A percentile compares a stretch with the other conserved stretches of the same genome.
Evolutionary conservation across 2,888 invertebrate species (phyloP).

Genomic region (Yponomeuta plumbellus): DNA sequence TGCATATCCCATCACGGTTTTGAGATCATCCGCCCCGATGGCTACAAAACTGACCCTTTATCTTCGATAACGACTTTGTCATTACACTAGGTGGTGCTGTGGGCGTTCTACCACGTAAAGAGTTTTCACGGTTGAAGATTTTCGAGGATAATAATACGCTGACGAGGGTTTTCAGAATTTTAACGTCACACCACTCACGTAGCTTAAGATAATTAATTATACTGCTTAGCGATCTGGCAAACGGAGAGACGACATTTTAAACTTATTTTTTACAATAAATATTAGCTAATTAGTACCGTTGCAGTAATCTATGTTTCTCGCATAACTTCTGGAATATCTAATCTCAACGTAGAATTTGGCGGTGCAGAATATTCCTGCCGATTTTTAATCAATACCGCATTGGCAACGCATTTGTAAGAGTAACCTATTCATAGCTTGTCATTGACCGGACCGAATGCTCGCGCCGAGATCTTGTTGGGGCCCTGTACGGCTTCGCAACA

Average conservation of each 20-base stretch:
- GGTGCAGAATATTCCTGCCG: not conserved
- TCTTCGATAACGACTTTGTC: no score
- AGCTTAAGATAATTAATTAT: not conserved
- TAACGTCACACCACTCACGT: not conserved
- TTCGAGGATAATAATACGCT: not conserved
- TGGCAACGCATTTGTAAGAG: not conserved
- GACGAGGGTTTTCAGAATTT: not conserved
- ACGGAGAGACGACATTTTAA: not conserved
- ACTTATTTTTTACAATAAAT: no score
- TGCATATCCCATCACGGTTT: no score
- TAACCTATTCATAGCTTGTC: not conserved
- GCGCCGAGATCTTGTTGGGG: not conserved
- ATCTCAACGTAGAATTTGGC: no score
- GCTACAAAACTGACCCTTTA: no score
- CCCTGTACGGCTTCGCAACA: conserved; percentile 5
- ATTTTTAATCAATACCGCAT: not conserved
- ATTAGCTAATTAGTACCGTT: no score
- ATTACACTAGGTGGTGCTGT: not conserved
- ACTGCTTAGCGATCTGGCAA: not conserved
- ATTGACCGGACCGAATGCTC: not conserved
- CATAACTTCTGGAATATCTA: no score
- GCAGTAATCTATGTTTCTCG: no score
- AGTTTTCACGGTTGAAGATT: not conserved
- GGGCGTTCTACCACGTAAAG: not conserved
- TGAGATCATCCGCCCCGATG: no score